Base-by-base conservation (phyloP, 2,797 vertebrate species). In the Valencia hispanica region DNA sequence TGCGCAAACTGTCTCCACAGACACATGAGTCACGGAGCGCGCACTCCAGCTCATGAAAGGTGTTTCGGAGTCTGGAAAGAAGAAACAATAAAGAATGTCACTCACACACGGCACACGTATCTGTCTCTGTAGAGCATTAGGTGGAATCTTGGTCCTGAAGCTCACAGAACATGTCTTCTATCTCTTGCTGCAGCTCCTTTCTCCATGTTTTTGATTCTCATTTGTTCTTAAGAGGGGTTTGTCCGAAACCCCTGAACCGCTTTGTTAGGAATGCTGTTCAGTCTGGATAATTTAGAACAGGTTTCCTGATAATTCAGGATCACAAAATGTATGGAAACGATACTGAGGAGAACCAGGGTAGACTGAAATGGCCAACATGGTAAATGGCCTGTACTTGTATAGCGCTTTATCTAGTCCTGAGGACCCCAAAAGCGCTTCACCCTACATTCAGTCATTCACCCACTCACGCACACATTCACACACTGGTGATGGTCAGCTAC, bases 1-100 rank as follows among this genome's bases (percentile, higher is more conserved):
- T 66, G 83, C 73, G 68, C 41, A 32, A 70, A 80, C 70, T 77
- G 53, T 80, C 72, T 48, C 75, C 59, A 73, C 71, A n/a, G 73
- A 66, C 68, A 53, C 68, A 59, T 15, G 27, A 82, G 68, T 68
- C 74, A 71, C 68, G 75, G 74, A 55, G 73, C 68, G 65, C 63
- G 73, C 18, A 74, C 50, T 76, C 45, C 47, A 70, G 74, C 77
- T 63, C 39, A 73, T 43, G 36, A 74, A 84, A 76, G 18, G 76
- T 81, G 68, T 77, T n/a, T 61, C 55, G 48, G 47, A 68, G 45
- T 53, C 47, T 30, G 5, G 61, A 25, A 78, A 45, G 65, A 63
- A 68, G 57, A 57, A 39, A 78, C 18, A 68, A 59, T 51, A 59
- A 77, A 63, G 39, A 57, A 34, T 70, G 73, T 41, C 57, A 65